Percentiles rank a stretch among this genome's conserved stretches.
Conservation (phyloP, 2,797 vertebrate species). For the Hydrolagus colliei region DNA sequence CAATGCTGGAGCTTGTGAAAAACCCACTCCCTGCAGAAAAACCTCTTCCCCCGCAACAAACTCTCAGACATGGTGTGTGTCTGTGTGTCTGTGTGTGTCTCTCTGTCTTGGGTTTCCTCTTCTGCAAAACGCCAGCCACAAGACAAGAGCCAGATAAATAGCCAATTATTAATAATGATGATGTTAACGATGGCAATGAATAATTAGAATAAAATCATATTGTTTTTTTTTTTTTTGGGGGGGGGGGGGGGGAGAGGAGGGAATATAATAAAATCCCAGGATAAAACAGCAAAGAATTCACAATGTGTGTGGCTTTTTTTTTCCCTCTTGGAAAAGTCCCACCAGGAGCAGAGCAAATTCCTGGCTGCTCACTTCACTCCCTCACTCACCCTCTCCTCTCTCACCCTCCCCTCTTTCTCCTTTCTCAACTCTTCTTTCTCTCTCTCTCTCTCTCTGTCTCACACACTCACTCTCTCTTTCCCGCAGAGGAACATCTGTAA, state of each 20-base stretch:
- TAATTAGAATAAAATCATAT: neutral
- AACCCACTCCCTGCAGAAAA: conserved; percentile 98
- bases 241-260: conserved; percentile 51
- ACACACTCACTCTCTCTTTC: neutral
- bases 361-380: neutral
- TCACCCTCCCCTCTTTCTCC: neutral
- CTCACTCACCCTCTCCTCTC: neutral
- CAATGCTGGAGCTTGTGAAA: conserved; percentile 98
- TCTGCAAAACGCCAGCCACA: conserved; percentile 50
- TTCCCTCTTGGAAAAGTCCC: neutral
- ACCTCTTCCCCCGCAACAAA: conserved; percentile 91
- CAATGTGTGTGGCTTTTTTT: conserved; percentile 14
- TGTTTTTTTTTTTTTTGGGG: no score
- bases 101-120: conserved; percentile 53
- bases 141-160: conserved; percentile 22
- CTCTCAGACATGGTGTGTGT: conserved; percentile 47
- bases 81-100: conserved; percentile 47
- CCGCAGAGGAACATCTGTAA: neutral
- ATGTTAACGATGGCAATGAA: neutral
- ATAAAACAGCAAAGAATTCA: neutral
- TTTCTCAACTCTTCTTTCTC: no score
- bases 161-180: neutral
- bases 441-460: neutral
- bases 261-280: conserved; percentile 38
- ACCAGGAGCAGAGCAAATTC: conserved; percentile 11